Evolutionary conservation across 2,113 vertebrate genomes (phyloP).

Genomic region (Apeltes quadracus): DNA sequence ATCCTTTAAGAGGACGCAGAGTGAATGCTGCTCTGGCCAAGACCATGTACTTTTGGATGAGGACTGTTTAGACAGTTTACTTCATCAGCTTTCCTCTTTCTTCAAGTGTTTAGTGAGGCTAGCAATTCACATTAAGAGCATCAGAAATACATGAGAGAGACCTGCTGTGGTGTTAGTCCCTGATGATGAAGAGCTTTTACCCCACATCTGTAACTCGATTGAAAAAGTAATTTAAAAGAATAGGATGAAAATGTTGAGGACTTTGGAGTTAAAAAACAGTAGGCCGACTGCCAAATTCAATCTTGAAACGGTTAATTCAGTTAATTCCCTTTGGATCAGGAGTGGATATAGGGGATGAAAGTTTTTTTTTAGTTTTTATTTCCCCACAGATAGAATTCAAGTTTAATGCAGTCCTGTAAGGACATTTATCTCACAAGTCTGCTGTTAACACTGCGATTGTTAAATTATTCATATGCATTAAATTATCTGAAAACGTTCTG

Average conservation of each 20-base stretch:
- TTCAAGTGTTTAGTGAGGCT: neutral
- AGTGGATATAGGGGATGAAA: neutral
- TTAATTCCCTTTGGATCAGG: neutral
- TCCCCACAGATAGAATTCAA: neutral
- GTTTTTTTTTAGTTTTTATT: neutral
- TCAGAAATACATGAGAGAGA: neutral
- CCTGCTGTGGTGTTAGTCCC: neutral
- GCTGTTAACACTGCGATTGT: too few species aligned
- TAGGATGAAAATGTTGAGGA: neutral
- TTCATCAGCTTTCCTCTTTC: neutral
- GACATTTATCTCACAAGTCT: neutral
- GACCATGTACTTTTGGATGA: neutral
- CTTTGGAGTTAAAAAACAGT: neutral
- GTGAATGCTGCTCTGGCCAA: neutral
- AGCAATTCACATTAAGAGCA: neutral
- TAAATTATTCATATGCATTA: neutral
- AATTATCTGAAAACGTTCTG: too few species aligned
- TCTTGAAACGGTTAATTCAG: neutral
- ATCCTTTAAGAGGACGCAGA: neutral
- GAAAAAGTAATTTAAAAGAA: neutral
- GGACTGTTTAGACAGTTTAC: neutral
- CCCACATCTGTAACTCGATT: neutral
- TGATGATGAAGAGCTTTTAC: neutral
- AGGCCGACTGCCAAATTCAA: neutral
- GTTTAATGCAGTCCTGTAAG: neutral